A percentile compares a stretch with the other conserved stretches of the same genome.
These are phyloP conservation scores for Pteropus alecto DNA, from an alignment of 2,113 vertebrate genomes.

Conservation along the genomic window DNA sequence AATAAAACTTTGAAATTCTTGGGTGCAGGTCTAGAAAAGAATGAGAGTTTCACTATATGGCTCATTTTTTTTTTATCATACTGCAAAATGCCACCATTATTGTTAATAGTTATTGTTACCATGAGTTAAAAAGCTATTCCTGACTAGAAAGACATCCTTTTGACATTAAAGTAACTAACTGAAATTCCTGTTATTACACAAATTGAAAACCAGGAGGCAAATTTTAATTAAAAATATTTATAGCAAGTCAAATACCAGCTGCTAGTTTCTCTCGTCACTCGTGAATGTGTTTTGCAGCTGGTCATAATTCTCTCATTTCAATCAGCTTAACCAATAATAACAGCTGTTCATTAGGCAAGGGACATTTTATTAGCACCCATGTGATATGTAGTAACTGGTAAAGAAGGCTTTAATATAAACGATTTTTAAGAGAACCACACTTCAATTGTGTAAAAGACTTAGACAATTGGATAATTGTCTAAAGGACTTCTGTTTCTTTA, in stretches of 20 bases:
- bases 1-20: neutral
- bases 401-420: slow-evolving; percentile 69
- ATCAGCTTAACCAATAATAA: slow-evolving; percentile 81
- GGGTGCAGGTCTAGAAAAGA: neutral
- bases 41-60: slow-evolving; percentile 41
- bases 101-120: slow-evolving; percentile 17
- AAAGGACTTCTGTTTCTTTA: slow-evolving; percentile 40
- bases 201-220: slow-evolving; percentile 83
- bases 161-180: slow-evolving; percentile 70
- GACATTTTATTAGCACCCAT: slow-evolving; percentile 76
- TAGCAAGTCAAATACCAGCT: slow-evolving; percentile 82
- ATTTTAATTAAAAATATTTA: slow-evolving; percentile 88
- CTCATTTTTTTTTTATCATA: slow-evolving; percentile 59
- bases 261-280: slow-evolving; percentile 75
- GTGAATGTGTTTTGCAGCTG: slow-evolving; percentile 84
- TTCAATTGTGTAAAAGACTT: slow-evolving; percentile 36
- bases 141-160: slow-evolving; percentile 68
- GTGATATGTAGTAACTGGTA: slow-evolving; percentile 66
- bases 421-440: slow-evolving; percentile 69
- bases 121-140: slow-evolving; percentile 70
- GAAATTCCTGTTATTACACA: slow-evolving; percentile 74
- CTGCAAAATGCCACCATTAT: neutral
- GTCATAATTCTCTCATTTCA: slow-evolving; percentile 81
- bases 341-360: slow-evolving; percentile 83
- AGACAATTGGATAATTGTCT: slow-evolving; percentile 59